Evolutionary conservation across 1,140 invertebrate species (phyloP), one percentile per base, ranked within the genome.

Genomic region (Arctopsyche grandis): DNA sequence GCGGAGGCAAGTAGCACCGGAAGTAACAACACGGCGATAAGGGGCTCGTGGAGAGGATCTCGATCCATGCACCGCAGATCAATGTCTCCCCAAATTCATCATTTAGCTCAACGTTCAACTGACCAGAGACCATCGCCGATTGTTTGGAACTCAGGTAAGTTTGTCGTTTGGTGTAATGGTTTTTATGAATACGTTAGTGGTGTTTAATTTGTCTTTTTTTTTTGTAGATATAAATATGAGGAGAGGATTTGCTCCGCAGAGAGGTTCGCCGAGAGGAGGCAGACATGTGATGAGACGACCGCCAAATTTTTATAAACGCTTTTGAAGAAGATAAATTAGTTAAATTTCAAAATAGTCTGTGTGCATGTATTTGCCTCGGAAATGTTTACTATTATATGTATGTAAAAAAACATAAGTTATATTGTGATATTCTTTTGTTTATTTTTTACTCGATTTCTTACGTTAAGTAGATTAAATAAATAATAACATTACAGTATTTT

Each of bases 111-210:
- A 14, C 74, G 74, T n/a, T 5, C 56, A 63, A 43, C n/a, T n/a
- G 43, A 76, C 21, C 74, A 76, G 44, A 58, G 74, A 22, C 71
- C 71, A 16, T 56, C 52, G 14, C 71, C 71, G 0, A 63, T 76
- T 43, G 74, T 76, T 16, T 76, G 74, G 74, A 63, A 63, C 43
- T 38, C 74, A 60, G 56, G 56, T 76, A 43, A 26, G n/a, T n/a
- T n/a, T n/a, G n/a, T n/a, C n/a, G n/a, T n/a, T n/a, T n/a, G n/a
- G n/a, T n/a, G n/a, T n/a, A n/a, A n/a, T n/a, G n/a, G n/a, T n/a
- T n/a, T n/a, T n/a, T n/a, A n/a, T n/a, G n/a, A n/a, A n/a, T n/a
- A n/a, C n/a, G n/a, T n/a, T n/a, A n/a, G n/a, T n/a, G n/a, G n/a
- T n/a, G n/a, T n/a, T n/a, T n/a, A n/a, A n/a, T n/a, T n/a, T n/a